Percentiles rank a stretch among this genome's conserved stretches.
Evolutionary conservation across 1,140 invertebrate species (phyloP).

Genomic region (Palaemon carinicauda): DNA sequence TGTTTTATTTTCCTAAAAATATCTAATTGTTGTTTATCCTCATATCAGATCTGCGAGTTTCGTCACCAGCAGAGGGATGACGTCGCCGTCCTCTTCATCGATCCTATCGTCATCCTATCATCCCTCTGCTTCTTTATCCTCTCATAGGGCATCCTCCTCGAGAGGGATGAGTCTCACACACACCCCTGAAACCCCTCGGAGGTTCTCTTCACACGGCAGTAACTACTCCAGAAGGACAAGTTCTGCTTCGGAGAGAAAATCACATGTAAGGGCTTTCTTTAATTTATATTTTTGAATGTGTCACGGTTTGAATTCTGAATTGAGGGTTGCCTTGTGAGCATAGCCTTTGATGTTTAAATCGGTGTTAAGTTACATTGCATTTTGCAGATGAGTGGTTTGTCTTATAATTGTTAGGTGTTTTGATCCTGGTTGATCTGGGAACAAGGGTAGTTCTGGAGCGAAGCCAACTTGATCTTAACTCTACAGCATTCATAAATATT

Average conservation of each 20-base stretch:
- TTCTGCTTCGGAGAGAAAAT: constrained; percentile 4
- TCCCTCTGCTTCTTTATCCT: background rate
- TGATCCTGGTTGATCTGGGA: too few species aligned
- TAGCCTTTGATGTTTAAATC: too few species aligned
- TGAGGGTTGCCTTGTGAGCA: background rate
- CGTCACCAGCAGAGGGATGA: background rate
- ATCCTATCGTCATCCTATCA: background rate
- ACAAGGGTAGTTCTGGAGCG: too few species aligned
- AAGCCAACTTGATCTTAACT: too few species aligned
- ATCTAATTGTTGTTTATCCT: background rate
- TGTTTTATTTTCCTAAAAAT: background rate
- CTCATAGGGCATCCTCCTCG: background rate
- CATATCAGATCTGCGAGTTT: constrained; percentile 22
- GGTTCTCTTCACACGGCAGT: background rate
- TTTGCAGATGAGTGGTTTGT: too few species aligned
- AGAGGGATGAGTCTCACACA: background rate
- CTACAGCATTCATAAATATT: too few species aligned
- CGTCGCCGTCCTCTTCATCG: background rate
- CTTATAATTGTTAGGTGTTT: too few species aligned
- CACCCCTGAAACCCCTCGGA: constrained; percentile 23
- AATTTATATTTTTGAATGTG: background rate
- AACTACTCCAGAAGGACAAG: background rate
- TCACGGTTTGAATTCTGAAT: too few species aligned
- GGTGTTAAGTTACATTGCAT: too few species aligned
- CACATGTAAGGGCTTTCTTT: constrained; percentile 15